Conservation (phyloP, 2,888 invertebrate genomes). For the Drosophila testacea region DNA sequence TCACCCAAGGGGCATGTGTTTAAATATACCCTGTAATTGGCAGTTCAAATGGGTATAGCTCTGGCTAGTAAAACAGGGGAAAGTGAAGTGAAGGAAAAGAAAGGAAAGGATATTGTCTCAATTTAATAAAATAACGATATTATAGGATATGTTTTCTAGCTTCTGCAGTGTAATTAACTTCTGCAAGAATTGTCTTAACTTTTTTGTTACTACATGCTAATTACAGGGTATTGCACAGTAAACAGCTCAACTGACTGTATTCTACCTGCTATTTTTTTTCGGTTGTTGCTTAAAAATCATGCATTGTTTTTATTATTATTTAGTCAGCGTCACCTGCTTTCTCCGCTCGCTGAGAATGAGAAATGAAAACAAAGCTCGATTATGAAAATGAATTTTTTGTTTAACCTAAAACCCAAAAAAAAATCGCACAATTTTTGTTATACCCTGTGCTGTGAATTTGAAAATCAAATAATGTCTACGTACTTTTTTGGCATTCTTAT, state of each 20-base stretch:
- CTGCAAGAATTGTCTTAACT: background rate
- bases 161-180: background rate
- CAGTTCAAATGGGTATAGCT: background rate
- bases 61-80: background rate
- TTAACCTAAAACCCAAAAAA: conserved; percentile 29
- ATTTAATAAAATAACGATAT: background rate
- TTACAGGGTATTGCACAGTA: conserved; percentile 19
- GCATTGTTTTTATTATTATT: conserved; percentile 40
- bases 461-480: background rate
- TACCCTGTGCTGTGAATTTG: background rate
- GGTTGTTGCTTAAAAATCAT: conserved; percentile 21
- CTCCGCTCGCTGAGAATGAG: conserved; percentile 63
- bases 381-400: conserved; percentile 42
- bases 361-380: conserved; percentile 56
- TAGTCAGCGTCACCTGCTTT: conserved; percentile 56
- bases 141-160: background rate
- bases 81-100: background rate
- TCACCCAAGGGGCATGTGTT: conserved; percentile 9
- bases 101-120: background rate
- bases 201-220: background rate
- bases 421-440: conserved; percentile 18
- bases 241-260: background rate
- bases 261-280: background rate
- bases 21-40: conserved; percentile 12
- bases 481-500: conserved; percentile 10